These are phyloP conservation scores for Erpornis zantholeuca DNA, from an alignment of 2,113 vertebrate species.

Conservation along the genomic window DNA sequence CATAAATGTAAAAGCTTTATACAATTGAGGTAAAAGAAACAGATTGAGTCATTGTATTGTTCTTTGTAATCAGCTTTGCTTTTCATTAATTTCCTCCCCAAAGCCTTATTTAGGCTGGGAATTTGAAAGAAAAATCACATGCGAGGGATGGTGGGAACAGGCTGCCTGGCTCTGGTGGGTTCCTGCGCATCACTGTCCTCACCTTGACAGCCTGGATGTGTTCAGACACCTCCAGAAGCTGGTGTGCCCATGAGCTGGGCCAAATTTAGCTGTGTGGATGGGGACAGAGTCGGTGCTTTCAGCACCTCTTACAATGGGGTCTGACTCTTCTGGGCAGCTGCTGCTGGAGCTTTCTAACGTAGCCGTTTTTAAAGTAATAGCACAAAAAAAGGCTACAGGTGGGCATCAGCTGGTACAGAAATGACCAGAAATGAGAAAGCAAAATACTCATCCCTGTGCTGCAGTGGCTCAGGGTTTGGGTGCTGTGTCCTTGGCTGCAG, in stretches of 20 bases:
- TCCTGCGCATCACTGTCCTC: background rate
- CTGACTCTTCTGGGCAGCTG: background rate
- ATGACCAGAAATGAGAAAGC: background rate
- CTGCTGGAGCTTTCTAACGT: background rate
- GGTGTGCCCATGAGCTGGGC: background rate
- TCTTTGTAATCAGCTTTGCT: constrained; percentile 69
- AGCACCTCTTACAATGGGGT: background rate
- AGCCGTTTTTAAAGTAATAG: background rate
- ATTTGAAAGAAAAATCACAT: background rate
- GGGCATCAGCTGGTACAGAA: background rate
- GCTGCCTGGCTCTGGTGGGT: background rate
- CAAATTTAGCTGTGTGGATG: background rate
- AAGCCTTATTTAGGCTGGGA: constrained; percentile 47
- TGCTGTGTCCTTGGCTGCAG: background rate
- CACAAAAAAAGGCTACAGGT: background rate
- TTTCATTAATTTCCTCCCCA: constrained; percentile 63
- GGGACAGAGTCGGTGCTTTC: background rate
- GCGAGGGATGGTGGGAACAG: background rate
- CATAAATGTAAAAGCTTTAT: constrained; percentile 41
- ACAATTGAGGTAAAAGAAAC: constrained; percentile 64
- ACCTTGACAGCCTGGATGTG: fast-evolving
- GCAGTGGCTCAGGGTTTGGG: background rate
- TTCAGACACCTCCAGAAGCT: background rate
- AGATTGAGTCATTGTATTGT: constrained; percentile 67
- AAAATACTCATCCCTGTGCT: background rate